These are phyloP conservation scores for Manacus vitellinus DNA, from an alignment of 2,113 vertebrate genomes.

Conservation along the genomic window DNA sequence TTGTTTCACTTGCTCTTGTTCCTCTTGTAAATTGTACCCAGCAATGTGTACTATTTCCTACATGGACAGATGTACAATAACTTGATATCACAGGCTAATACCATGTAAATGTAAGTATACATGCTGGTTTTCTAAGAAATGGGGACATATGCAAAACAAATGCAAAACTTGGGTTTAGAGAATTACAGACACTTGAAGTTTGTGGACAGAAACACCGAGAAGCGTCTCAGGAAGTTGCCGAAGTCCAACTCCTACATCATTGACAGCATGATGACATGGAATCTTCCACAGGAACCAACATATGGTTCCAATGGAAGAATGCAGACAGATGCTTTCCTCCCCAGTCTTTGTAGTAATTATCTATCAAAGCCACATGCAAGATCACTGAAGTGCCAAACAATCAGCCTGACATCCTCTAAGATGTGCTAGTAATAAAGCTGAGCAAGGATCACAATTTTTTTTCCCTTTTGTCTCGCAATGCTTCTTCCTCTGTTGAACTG, in stretches of 20 bases:
- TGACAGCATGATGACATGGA: not conserved
- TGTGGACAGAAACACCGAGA: not conserved
- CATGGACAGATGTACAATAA: not conserved
- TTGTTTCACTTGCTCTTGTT: not conserved
- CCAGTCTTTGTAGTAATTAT: not conserved
- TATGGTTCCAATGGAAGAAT: not conserved
- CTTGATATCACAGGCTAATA: not conserved
- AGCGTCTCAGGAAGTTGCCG: not conserved
- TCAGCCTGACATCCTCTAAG: not conserved
- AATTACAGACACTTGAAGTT: not conserved
- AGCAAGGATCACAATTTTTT: not conserved
- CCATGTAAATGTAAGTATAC: not conserved
- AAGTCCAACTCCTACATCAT: not conserved
- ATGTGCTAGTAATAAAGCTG: not conserved
- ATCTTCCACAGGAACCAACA: not conserved
- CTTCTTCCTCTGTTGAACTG: not conserved
- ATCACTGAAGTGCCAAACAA: not conserved
- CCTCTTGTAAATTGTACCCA: not conserved
- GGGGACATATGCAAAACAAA: not conserved
- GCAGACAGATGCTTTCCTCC: rapidly evolving
- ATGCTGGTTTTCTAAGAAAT: not conserved
- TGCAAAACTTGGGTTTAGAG: not conserved
- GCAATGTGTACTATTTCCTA: not conserved
- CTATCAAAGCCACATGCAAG: not conserved
- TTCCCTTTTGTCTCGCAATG: not conserved